These are phyloP conservation scores for Crotalus horridus DNA, from an alignment of 2,113 vertebrate species.

Conservation along the genomic window DNA sequence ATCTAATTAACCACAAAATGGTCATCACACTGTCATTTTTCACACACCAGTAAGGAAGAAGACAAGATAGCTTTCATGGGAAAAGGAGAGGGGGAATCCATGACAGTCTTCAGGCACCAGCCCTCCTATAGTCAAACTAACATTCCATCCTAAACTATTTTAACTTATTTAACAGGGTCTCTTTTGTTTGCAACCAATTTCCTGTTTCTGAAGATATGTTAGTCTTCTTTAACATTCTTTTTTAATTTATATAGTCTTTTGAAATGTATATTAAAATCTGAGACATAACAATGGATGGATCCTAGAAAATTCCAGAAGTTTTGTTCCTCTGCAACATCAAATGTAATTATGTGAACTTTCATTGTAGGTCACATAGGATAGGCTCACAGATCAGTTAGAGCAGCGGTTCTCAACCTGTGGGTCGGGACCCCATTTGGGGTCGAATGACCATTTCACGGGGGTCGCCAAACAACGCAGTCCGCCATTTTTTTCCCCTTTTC, in stretches of 20 bases:
- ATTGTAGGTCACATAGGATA: neutral
- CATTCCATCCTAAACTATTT: neutral
- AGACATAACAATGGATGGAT: neutral
- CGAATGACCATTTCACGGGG: too few relatives aligned
- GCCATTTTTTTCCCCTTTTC: too few relatives aligned
- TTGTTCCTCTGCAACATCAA: neutral
- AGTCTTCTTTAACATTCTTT: neutral
- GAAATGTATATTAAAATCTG: neutral
- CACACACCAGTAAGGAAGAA: neutral
- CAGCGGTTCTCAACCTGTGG: too few relatives aligned
- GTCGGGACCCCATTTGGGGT: too few relatives aligned
- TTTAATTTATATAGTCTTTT: neutral
- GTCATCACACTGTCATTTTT: neutral
- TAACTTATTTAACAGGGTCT: neutral
- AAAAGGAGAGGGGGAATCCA: neutral
- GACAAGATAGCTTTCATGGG: neutral
- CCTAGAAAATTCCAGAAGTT: neutral
- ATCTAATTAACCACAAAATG: too few relatives aligned
- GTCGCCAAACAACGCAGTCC: too few relatives aligned
- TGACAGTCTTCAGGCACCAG: neutral
- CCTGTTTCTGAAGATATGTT: slow-evolving; percentile 3
- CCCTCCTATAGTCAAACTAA: neutral
- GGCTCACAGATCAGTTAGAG: neutral
- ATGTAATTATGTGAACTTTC: neutral
- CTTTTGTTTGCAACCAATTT: neutral